A percentile compares a stretch with the other conserved stretches of the same genome.
These are phyloP conservation scores for Danaus plexippus DNA, from an alignment of 1,140 invertebrate species.

Conservation along the genomic window DNA sequence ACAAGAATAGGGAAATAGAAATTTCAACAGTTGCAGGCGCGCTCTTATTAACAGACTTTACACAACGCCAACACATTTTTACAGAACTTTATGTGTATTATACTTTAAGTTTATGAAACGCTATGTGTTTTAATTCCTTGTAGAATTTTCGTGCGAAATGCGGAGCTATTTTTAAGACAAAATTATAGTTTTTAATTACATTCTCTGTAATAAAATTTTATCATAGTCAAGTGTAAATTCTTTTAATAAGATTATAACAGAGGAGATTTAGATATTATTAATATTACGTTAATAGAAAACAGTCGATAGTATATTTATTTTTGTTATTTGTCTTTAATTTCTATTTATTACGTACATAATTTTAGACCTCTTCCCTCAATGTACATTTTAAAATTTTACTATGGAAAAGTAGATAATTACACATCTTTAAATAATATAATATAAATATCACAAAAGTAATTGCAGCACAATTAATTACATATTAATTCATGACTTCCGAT, in stretches of 20 bases:
- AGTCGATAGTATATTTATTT: constrained; percentile 53
- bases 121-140: too few species aligned
- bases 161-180: too few species aligned
- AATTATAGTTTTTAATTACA: too few species aligned
- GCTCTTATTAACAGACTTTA: constrained; percentile 22
- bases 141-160: too few species aligned
- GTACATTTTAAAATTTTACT: neutral
- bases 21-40: constrained; percentile 26
- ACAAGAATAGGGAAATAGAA: constrained; percentile 56
- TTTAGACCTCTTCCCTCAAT: constrained; percentile 20
- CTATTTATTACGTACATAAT: constrained; percentile 39
- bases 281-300: constrained; percentile 36
- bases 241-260: constrained; percentile 22
- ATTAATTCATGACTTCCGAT: too few species aligned
- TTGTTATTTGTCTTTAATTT: constrained; percentile 56
- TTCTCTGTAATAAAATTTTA: too few species aligned
- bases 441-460: too few species aligned
- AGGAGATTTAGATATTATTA: constrained; percentile 25
- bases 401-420: too few species aligned
- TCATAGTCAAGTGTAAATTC: constrained; percentile 16
- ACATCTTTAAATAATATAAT: too few species aligned
- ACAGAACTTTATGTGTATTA: too few species aligned
- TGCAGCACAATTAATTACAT: too few species aligned
- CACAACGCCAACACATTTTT: neutral
- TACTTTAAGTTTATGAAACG: constrained; percentile 1